phyloP scores from a whole-genome alignment of 1,140 invertebrate genomes.

The Lucilia sericata region DNA sequence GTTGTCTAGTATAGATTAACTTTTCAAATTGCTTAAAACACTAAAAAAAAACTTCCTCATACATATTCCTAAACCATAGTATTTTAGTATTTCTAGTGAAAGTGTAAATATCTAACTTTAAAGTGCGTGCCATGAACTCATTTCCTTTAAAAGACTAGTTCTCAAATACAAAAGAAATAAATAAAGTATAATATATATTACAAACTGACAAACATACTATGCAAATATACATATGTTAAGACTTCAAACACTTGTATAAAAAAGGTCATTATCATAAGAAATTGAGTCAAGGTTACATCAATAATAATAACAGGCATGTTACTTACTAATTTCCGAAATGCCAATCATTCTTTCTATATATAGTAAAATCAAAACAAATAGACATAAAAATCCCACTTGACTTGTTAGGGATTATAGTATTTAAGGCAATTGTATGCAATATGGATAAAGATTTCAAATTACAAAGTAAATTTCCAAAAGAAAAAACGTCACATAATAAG shows the following conservation, averaged over 20 bases:
- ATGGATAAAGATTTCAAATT: not conserved
- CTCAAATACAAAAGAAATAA: too few relatives aligned
- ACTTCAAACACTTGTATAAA: not conserved
- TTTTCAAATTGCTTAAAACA: too few relatives aligned
- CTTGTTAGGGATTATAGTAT: too few relatives aligned
- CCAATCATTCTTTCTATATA: not conserved
- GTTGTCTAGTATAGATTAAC: too few relatives aligned
- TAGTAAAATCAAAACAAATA: not conserved
- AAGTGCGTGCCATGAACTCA: not conserved
- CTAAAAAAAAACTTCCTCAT: too few relatives aligned
- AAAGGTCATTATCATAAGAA: slow-evolving; percentile 5
- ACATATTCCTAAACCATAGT: too few relatives aligned
- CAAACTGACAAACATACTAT: too few relatives aligned
- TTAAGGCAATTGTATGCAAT: too few relatives aligned
- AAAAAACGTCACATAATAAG: not conserved
- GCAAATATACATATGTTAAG: too few relatives aligned
- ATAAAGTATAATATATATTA: too few relatives aligned
- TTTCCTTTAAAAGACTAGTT: not conserved
- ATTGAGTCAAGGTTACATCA: not conserved
- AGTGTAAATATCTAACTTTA: not conserved
- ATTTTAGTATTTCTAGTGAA: not conserved
- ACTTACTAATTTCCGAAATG: slow-evolving; percentile 4
- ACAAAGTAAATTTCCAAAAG: not conserved
- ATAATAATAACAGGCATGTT: not conserved
- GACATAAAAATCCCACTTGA: not conserved